Evolutionary conservation across 1,140 invertebrate genomes (phyloP).

Genomic region (Megathymus violae): DNA sequence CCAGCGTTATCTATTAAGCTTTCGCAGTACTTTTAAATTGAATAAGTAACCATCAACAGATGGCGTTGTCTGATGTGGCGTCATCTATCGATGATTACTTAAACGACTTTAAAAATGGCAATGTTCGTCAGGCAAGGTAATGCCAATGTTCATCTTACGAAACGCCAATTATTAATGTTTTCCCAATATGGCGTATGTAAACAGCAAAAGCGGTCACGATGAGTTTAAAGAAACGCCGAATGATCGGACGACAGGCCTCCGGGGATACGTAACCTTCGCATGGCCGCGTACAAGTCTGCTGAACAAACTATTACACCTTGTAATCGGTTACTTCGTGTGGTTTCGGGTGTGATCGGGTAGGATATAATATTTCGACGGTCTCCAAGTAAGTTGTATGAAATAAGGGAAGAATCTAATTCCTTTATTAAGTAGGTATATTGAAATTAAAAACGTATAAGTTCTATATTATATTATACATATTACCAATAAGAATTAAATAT

Average conservation of each 20-base stretch:
- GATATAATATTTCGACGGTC: no score
- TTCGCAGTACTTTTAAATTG: not conserved
- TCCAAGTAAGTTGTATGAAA: no score
- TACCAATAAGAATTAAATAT: no score
- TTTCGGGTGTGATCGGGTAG: no score
- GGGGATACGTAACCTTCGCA: not conserved
- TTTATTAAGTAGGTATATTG: no score
- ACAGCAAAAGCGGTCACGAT: conserved; percentile 29
- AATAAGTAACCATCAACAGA: not conserved
- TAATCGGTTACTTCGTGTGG: no score
- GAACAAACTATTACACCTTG: no score
- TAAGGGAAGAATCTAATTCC: no score
- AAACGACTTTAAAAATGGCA: conserved; percentile 9
- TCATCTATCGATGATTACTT: not conserved
- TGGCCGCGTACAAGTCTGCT: no score
- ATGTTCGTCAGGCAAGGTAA: conserved; percentile 4
- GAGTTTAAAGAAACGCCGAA: conserved; percentile 17
- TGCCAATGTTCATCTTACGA: conserved; percentile 21
- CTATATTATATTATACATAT: no score
- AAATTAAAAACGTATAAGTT: no score
- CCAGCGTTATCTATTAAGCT: not conserved
- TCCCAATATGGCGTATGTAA: conserved; percentile 21
- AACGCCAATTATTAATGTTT: conserved; percentile 30
- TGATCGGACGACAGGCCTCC: conserved; percentile 1
- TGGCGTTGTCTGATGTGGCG: not conserved